phyloP scores from a whole-genome alignment of 2,797 vertebrate species.

The Hydrocynus forskahlii region DNA sequence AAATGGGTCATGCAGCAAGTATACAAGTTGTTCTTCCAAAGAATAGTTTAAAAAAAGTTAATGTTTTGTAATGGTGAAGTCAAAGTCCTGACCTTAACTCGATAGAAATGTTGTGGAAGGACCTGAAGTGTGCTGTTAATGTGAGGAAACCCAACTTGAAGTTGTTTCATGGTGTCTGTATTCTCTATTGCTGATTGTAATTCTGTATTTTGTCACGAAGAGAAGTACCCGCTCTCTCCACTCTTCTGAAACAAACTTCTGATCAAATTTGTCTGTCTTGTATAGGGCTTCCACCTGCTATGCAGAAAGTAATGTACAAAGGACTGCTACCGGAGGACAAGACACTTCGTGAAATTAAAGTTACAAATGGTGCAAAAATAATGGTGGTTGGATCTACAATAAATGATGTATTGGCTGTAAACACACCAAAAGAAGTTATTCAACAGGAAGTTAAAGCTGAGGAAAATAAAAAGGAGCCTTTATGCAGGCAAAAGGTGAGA shows the following conservation, averaged over 20 bases:
- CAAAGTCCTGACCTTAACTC: too few species aligned
- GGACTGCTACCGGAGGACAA: conserved; percentile 96
- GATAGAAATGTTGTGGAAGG: too few species aligned
- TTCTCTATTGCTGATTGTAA: too few species aligned
- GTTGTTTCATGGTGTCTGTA: too few species aligned
- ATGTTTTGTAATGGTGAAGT: too few species aligned
- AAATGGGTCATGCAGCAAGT: too few species aligned
- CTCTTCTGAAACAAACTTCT: background rate
- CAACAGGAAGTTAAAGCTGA: conserved; percentile 97
- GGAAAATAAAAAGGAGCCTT: conserved; percentile 96
- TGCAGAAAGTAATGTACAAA: conserved; percentile 99
- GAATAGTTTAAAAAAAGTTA: too few species aligned
- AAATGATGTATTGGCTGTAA: conserved; percentile 97
- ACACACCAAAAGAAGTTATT: conserved; percentile 94
- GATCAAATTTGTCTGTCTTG: background rate
- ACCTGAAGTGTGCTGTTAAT: too few species aligned
- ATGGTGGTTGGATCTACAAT: conserved; percentile 99
- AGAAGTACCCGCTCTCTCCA: too few species aligned
- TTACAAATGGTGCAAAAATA: conserved; percentile 96
- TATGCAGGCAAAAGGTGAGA: conserved; percentile 95
- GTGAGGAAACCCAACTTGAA: too few species aligned
- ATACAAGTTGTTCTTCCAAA: too few species aligned
- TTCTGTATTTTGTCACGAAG: too few species aligned
- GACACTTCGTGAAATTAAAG: conserved; percentile 94
- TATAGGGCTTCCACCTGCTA: conserved; percentile 95